Conservation (phyloP, 2,113 vertebrate genomes). For the Lanius collurio region DNA sequence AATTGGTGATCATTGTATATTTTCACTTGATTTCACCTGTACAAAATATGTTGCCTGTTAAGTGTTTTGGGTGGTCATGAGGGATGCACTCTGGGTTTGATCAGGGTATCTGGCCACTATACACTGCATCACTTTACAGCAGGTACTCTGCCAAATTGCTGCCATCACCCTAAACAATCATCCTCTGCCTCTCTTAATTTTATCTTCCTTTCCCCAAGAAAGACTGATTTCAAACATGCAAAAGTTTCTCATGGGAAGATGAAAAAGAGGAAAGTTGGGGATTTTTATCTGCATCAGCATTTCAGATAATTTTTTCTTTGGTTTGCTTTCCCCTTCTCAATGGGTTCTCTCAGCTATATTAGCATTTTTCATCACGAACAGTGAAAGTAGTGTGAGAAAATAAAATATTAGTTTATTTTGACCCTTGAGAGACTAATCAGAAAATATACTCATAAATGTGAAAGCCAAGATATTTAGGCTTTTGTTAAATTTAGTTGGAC, state of each 20-base stretch:
- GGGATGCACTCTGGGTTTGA: background rate
- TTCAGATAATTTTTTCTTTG: background rate
- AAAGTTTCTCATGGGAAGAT: background rate
- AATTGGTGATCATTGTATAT: background rate
- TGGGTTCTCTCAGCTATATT: background rate
- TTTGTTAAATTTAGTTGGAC: background rate
- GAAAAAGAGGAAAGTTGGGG: background rate
- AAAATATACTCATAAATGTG: background rate
- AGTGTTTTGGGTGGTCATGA: background rate
- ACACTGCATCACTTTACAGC: background rate
- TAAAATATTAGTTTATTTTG: background rate
- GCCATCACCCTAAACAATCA: background rate
- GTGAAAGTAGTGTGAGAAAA: background rate
- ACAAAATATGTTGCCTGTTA: background rate
- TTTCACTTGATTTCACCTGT: conserved; percentile 8
- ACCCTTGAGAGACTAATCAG: background rate
- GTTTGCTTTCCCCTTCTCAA: background rate
- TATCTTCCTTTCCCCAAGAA: background rate
- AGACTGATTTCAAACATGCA: background rate
- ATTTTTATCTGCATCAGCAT: background rate
- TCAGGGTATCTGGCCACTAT: background rate
- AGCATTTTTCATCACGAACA: background rate
- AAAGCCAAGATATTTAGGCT: background rate
- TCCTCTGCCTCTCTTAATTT: background rate
- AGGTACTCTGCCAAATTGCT: background rate